phyloP scores from a whole-genome alignment of 2,888 invertebrate species.

The Lasius fuliginosus region DNA sequence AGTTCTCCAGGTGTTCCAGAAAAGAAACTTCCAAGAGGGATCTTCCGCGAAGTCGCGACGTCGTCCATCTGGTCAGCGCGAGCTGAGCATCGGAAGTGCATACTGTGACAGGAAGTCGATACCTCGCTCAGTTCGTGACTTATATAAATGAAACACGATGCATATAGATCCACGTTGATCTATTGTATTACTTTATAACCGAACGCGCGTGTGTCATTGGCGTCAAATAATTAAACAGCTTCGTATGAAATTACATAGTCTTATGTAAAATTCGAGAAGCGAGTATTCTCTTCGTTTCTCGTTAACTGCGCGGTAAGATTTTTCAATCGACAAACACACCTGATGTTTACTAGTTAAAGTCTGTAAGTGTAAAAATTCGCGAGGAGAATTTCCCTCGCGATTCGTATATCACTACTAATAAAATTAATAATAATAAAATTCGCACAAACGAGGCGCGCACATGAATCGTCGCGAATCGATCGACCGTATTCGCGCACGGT shows the following conservation, averaged over 20 bases:
- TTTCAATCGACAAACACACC: background rate
- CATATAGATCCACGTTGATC: background rate
- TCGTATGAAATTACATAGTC: background rate
- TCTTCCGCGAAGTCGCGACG: slow-evolving; percentile 50
- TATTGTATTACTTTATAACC: background rate
- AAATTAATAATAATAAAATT: background rate
- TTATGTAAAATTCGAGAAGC: background rate
- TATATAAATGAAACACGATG: slow-evolving; percentile 18
- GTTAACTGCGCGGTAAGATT: background rate
- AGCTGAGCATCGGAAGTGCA: slow-evolving; percentile 35
- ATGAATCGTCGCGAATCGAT: slow-evolving; percentile 60
- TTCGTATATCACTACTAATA: background rate
- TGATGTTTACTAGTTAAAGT: background rate
- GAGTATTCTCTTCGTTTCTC: background rate
- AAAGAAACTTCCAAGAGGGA: slow-evolving; percentile 40
- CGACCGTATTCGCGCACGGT: slow-evolving; percentile 39
- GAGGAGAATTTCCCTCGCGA: background rate
- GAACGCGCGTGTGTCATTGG: background rate
- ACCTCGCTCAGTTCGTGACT: background rate
- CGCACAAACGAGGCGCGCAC: slow-evolving; percentile 14
- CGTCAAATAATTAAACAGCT: background rate
- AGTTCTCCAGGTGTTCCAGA: slow-evolving; percentile 54
- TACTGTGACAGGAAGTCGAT: slow-evolving; percentile 35
- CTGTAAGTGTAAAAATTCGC: background rate
- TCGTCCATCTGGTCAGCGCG: slow-evolving; percentile 22